A percentile compares a stretch with the other conserved stretches of the same genome.
phyloP scores from a whole-genome alignment of 1,140 invertebrate genomes.

The Centruroides vittatus region DNA sequence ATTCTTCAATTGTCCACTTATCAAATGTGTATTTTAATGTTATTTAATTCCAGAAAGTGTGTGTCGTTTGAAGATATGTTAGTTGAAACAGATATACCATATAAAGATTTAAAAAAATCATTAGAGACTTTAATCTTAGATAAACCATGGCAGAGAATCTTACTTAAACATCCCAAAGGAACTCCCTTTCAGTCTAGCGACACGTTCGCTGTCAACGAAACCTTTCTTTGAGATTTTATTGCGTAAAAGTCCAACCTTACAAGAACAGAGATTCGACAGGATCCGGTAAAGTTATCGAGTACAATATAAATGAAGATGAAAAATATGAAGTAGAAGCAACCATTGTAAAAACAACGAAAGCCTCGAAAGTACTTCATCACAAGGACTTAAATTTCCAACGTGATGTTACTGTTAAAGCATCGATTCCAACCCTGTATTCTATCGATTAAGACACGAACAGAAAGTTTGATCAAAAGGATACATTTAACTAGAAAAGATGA shows the following conservation, averaged over 20 bases:
- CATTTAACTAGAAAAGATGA: slow-evolving; percentile 91
- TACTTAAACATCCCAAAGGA: slow-evolving; percentile 82
- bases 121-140: slow-evolving; percentile 94
- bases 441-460: slow-evolving; percentile 97
- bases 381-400: slow-evolving; percentile 88
- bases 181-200: slow-evolving; percentile 92
- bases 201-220: slow-evolving; percentile 90
- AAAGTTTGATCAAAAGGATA: slow-evolving; percentile 96
- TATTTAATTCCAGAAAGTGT: slow-evolving; percentile 86
- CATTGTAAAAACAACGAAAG: slow-evolving; percentile 99
- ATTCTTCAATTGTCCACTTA: slow-evolving; percentile 90
- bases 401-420: slow-evolving; percentile 88
- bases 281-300: slow-evolving; percentile 70
- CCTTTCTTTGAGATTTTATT: slow-evolving; percentile 94
- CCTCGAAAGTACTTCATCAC: slow-evolving; percentile 84
- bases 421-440: slow-evolving; percentile 94
- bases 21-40: slow-evolving; percentile 96
- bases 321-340: slow-evolving; percentile 99
- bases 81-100: slow-evolving; percentile 95
- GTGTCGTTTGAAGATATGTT: slow-evolving; percentile 74
- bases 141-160: slow-evolving; percentile 84
- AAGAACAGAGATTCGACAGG: slow-evolving; percentile 95
- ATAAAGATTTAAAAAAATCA: slow-evolving; percentile 83
- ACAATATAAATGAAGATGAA: slow-evolving; percentile 94
- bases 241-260: slow-evolving; percentile 53